Evolutionary conservation across 2,888 invertebrate species (phyloP).

Genomic region (Tetheella fluctuosa): DNA sequence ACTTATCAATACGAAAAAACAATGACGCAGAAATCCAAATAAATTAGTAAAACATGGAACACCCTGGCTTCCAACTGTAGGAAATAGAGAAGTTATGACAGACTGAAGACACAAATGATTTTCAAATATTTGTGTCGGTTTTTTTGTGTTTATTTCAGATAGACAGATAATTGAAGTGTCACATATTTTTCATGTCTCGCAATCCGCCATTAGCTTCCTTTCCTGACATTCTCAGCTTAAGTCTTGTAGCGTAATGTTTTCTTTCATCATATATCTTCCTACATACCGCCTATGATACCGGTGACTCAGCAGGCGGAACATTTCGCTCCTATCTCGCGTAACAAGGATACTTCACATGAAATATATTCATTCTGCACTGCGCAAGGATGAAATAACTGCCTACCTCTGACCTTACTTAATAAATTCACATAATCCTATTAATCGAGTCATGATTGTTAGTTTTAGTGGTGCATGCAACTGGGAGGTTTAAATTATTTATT

Average conservation of each 20-base stretch:
- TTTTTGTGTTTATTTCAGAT: background rate
- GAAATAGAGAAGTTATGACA: slow-evolving; percentile 1
- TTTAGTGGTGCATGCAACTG: too few species aligned
- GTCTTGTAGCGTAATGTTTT: slow-evolving; percentile 33
- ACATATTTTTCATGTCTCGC: background rate
- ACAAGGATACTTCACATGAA: slow-evolving; percentile 33
- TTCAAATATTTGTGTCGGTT: slow-evolving; percentile 2
- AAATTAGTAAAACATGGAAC: background rate
- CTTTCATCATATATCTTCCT: slow-evolving; percentile 43
- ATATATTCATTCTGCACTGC: slow-evolving; percentile 15
- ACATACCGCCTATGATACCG: slow-evolving; percentile 32
- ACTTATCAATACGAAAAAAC: background rate
- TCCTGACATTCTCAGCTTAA: slow-evolving; percentile 26
- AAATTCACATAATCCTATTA: slow-evolving; percentile 1
- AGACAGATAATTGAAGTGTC: background rate
- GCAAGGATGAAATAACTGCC: slow-evolving; percentile 3
- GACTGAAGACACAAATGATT: background rate
- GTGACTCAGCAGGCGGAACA: slow-evolving; percentile 25
- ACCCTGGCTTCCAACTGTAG: background rate
- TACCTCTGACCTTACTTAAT: background rate
- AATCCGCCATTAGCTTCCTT: slow-evolving; percentile 20
- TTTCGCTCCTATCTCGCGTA: slow-evolving; percentile 29
- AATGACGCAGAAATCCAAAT: background rate
- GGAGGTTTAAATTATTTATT: background rate
- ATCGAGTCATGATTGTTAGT: too few species aligned